phyloP scores from a whole-genome alignment of 2,797 vertebrate species.

The Sebastes vulpes region DNA sequence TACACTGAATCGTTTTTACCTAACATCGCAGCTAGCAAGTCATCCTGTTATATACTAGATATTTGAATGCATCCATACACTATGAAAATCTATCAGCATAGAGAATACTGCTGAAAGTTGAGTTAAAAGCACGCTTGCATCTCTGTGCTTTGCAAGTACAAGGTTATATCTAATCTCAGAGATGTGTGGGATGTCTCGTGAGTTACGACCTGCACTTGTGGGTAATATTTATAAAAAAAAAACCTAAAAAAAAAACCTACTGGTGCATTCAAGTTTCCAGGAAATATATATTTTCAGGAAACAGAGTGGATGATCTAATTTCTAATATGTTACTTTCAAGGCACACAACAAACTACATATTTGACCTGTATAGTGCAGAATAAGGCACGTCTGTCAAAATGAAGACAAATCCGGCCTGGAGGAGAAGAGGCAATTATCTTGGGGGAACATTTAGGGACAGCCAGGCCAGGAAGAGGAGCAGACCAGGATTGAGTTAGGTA shows the following conservation, averaged over 20 bases:
- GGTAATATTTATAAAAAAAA: too few species aligned
- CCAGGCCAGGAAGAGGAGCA: conserved; percentile 39
- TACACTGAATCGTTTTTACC: not conserved
- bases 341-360: not conserved
- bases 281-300: not conserved
- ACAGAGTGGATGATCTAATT: not conserved
- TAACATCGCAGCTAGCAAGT: not conserved
- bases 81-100: not conserved
- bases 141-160: conserved; percentile 5
- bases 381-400: conserved; percentile 18
- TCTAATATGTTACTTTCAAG: not conserved
- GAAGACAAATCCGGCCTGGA: conserved; percentile 35
- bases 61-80: not conserved
- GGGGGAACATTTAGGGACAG: conserved; percentile 45
- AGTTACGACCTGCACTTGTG: not conserved
- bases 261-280: not conserved
- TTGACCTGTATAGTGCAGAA: not conserved
- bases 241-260: not conserved
- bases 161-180: conserved; percentile 4
- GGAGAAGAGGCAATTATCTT: conserved; percentile 31
- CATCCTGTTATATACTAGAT: not conserved
- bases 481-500: conserved; percentile 46
- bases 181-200: not conserved
- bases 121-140: not conserved
- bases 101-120: not conserved